Conservation (phyloP, 1,140 invertebrate species). For the Papilio polytes region DNA sequence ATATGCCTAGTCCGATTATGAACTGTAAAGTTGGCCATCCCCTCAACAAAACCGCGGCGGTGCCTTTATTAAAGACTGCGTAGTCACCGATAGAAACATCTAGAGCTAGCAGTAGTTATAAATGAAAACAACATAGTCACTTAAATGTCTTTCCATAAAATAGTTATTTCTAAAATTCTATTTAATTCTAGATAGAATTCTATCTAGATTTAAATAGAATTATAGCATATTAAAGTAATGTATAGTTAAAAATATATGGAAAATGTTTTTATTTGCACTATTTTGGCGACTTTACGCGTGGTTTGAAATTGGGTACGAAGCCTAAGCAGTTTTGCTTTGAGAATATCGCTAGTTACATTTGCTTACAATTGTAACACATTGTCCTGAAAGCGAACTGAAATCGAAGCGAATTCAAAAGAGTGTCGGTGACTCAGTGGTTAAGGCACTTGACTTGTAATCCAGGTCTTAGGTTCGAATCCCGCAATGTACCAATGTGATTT, state of each 20-base stretch:
- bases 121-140: background rate
- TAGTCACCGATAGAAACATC: background rate
- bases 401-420: too few relatives aligned
- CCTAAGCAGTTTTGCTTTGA: background rate
- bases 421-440: too few relatives aligned
- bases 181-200: too few relatives aligned
- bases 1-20: background rate
- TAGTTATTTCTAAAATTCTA: background rate
- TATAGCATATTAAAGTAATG: too few relatives aligned
- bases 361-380: background rate
- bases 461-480: too few relatives aligned
- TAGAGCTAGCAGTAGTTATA: background rate
- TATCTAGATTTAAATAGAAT: too few relatives aligned
- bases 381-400: background rate
- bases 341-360: background rate
- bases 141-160: background rate
- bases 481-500: too few relatives aligned
- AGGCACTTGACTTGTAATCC: too few relatives aligned
- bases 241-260: background rate
- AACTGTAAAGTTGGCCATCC: background rate
- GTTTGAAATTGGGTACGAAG: background rate
- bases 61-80: conserved; percentile 42
- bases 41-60: conserved; percentile 1
- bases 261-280: background rate
- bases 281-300: too few relatives aligned